phyloP scores from a whole-genome alignment of 2,888 invertebrate species.

The Nasonia oneida region DNA sequence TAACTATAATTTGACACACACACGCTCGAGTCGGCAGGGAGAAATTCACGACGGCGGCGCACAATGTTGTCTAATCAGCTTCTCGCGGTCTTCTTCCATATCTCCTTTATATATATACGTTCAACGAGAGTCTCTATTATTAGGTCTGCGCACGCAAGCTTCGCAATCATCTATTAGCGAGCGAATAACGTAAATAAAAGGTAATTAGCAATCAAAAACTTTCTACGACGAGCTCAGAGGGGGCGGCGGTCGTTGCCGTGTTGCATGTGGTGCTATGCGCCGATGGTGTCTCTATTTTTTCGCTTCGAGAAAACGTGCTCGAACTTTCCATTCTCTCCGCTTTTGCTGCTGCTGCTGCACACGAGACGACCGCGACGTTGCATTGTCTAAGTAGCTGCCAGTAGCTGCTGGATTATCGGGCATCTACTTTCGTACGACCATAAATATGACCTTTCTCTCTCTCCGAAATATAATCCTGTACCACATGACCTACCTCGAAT shows the following conservation, averaged over 20 bases:
- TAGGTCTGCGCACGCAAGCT: slow-evolving; percentile 6
- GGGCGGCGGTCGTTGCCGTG: neutral
- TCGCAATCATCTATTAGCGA: slow-evolving; percentile 32
- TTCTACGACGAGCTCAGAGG: slow-evolving; percentile 38
- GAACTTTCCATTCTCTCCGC: slow-evolving; percentile 53
- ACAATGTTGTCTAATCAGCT: slow-evolving; percentile 19
- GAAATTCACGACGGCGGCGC: slow-evolving; percentile 17
- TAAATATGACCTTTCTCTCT: slow-evolving; percentile 54
- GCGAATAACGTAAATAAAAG: slow-evolving; percentile 35
- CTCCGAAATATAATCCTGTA: slow-evolving; percentile 31
- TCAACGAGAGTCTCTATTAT: slow-evolving; percentile 21
- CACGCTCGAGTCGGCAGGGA: neutral
- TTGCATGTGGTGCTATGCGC: neutral
- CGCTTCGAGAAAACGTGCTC: slow-evolving; percentile 41
- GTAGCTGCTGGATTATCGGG: slow-evolving; percentile 51
- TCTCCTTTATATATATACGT: neutral
- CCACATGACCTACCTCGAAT: neutral
- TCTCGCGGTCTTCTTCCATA: slow-evolving; percentile 13
- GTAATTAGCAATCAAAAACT: slow-evolving; percentile 48
- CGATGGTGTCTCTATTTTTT: slow-evolving; percentile 13
- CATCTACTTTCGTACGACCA: slow-evolving; percentile 53
- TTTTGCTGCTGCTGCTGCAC: neutral
- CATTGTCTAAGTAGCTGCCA: slow-evolving; percentile 45
- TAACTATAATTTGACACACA: neutral
- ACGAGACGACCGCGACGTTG: slow-evolving; percentile 31